Percentiles rank a stretch among this genome's conserved stretches.
These are phyloP conservation scores for Metellina segmentata DNA, from an alignment of 2,888 invertebrate genomes.

Conservation along the genomic window DNA sequence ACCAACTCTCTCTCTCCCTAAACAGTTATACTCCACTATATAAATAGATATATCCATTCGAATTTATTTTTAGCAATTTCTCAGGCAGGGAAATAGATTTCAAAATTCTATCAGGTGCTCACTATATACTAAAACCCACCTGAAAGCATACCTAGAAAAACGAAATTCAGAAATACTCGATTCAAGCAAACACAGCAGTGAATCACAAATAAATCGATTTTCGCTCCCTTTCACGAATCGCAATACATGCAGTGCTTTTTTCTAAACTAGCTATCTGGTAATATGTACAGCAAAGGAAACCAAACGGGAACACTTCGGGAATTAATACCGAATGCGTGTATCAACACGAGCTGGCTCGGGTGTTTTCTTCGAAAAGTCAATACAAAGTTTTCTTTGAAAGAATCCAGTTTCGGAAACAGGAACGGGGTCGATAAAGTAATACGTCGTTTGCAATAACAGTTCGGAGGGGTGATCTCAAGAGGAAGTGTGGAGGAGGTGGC, in stretches of 20 bases:
- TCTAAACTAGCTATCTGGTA: not conserved
- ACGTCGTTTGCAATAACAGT: slow-evolving; percentile 14
- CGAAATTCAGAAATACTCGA: not conserved
- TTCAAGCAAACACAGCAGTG: not conserved
- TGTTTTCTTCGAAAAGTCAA: slow-evolving; percentile 14
- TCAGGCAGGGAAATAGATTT: too few relatives aligned
- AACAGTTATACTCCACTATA: too few relatives aligned
- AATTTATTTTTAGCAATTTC: too few relatives aligned
- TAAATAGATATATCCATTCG: too few relatives aligned
- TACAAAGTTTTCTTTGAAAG: not conserved
- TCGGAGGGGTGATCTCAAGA: not conserved
- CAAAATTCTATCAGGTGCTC: too few relatives aligned
- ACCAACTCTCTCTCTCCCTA: too few relatives aligned
- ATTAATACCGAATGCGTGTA: not conserved
- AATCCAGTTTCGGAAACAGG: not conserved
- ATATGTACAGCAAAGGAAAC: not conserved
- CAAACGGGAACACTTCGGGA: not conserved
- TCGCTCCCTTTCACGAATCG: not conserved
- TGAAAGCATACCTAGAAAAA: not conserved
- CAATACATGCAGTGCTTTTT: not conserved
- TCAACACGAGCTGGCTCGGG: not conserved
- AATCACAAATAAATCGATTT: not conserved
- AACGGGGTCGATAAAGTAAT: slow-evolving; percentile 1
- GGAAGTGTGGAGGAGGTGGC: not conserved
- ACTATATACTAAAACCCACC: not conserved